Conservation (phyloP, 2,797 vertebrate genomes). For the Cirrhinus molitorella region DNA sequence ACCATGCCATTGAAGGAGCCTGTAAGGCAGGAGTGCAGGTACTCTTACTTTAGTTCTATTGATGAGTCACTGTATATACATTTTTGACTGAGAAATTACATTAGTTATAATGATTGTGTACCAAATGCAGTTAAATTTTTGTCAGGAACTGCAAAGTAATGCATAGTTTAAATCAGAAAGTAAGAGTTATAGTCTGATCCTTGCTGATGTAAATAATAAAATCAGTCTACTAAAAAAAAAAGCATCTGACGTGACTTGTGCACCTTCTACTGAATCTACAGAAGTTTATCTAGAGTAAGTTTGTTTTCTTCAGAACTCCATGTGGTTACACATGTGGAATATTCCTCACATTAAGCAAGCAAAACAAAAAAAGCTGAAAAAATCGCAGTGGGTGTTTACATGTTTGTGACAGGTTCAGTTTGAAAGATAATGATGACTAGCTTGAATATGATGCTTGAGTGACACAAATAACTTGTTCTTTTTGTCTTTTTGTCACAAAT, state of each 20-base stretch:
- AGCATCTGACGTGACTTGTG: not conserved
- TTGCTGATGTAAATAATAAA: not conserved
- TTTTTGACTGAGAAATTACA: not conserved
- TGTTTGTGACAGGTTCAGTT: slow-evolving; percentile 12
- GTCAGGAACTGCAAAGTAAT: not conserved
- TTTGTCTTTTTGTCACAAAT: not conserved
- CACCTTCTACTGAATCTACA: not conserved
- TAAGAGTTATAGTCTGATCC: not conserved
- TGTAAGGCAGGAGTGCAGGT: slow-evolving; percentile 93
- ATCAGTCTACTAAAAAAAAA: not conserved
- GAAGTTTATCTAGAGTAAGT: not conserved
- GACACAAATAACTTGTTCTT: not conserved
- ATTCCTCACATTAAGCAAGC: not conserved
- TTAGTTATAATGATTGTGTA: not conserved
- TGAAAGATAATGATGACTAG: not conserved
- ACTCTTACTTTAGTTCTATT: slow-evolving; percentile 37
- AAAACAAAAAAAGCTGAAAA: not conserved
- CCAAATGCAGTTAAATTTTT: not conserved
- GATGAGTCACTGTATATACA: not conserved
- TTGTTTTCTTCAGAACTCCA: slow-evolving; percentile 7
- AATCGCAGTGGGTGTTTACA: not conserved
- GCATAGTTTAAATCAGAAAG: not conserved
- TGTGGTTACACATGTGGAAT: not conserved
- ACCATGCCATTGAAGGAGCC: slow-evolving; percentile 92
- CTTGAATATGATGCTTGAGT: not conserved